phyloP scores from a whole-genome alignment of 2,888 invertebrate species.

The Cheilosia vernalis region DNA sequence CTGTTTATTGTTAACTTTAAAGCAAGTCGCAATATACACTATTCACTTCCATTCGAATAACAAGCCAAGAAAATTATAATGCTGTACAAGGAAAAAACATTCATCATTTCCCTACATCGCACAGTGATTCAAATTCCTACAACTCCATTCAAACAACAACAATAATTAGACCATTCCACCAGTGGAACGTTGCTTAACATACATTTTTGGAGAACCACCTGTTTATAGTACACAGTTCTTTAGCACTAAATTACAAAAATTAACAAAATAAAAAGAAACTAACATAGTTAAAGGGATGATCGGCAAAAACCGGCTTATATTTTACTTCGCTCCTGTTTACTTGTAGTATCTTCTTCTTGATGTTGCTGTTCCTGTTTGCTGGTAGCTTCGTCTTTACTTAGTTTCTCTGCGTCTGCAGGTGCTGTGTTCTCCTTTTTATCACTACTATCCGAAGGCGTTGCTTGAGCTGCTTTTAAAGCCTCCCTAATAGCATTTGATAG shows the following conservation, averaged over 20 bases:
- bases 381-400: neutral
- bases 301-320: constrained; percentile 34
- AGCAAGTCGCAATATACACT: too few species aligned
- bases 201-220: neutral
- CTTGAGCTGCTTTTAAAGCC: constrained; percentile 38
- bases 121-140: constrained; percentile 31
- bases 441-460: neutral
- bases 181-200: constrained; percentile 36
- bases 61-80: constrained; percentile 20
- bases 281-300: constrained; percentile 4
- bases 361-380: constrained; percentile 22
- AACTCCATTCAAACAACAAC: constrained; percentile 27
- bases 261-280: constrained; percentile 16
- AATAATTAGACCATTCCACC: constrained; percentile 23
- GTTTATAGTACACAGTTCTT: constrained; percentile 4
- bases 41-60: constrained; percentile 4
- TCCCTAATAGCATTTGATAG: constrained; percentile 52
- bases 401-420: neutral
- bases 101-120: constrained; percentile 1
- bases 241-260: constrained; percentile 31
- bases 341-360: constrained; percentile 41
- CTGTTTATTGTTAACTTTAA: too few species aligned
- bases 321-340: constrained; percentile 67
- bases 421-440: neutral
- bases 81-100: neutral